Conservation (phyloP, 2,888 invertebrate genomes). For the Phengaris alcon region DNA sequence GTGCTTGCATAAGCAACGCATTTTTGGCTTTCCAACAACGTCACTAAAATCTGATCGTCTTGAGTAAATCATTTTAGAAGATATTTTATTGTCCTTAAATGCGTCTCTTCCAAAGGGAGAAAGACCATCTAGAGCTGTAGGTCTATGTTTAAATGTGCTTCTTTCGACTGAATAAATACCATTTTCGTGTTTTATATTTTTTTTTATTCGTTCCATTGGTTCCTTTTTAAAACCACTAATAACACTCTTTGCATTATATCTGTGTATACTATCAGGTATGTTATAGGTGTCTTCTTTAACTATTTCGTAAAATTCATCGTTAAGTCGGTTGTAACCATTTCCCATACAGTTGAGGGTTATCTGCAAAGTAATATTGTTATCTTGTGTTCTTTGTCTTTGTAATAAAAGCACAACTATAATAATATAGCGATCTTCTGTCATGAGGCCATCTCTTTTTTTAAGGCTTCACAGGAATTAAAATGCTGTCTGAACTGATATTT, state of each 20-base stretch:
- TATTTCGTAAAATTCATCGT: neutral
- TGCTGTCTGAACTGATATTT: too few relatives aligned
- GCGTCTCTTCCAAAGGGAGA: neutral
- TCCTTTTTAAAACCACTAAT: neutral
- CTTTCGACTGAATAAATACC: neutral
- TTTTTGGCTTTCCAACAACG: neutral
- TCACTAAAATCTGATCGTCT: neutral
- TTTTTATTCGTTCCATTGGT: neutral
- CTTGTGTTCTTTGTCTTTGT: neutral
- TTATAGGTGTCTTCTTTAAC: neutral
- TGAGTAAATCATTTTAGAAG: neutral
- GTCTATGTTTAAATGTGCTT: neutral
- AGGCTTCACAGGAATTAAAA: neutral
- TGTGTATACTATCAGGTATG: neutral
- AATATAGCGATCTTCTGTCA: neutral
- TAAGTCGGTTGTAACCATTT: slow-evolving; percentile 36
- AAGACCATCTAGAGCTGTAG: neutral
- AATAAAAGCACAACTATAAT: neutral
- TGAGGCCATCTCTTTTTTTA: neutral
- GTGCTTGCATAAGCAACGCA: neutral
- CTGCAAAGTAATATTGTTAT: slow-evolving; percentile 45
- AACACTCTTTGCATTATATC: neutral
- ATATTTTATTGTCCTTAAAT: neutral
- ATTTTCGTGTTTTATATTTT: neutral
- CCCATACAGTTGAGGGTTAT: slow-evolving; percentile 53